Evolutionary conservation across 2,888 invertebrate species (phyloP).

Genomic region (Agrotis exclamationis): DNA sequence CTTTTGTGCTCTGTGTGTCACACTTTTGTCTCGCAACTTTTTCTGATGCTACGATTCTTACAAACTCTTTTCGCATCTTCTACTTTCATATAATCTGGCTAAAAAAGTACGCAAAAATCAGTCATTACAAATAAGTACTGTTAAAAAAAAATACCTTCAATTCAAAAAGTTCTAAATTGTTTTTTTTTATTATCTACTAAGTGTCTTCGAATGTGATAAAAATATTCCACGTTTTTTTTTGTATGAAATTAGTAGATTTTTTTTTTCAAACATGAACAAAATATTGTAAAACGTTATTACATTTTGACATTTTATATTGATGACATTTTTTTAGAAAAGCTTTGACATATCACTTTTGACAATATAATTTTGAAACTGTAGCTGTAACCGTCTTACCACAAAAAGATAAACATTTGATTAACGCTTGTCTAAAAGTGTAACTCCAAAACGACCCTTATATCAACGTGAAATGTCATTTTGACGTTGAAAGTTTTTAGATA

Average conservation of each 20-base stretch:
- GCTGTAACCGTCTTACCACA: conserved; percentile 49
- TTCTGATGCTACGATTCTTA: no score
- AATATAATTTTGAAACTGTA: conserved; percentile 59
- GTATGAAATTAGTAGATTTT: conserved; percentile 42
- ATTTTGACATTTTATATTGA: conserved; percentile 45
- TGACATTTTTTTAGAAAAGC: conserved; percentile 23
- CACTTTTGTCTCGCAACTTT: no score
- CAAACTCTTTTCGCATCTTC: no score
- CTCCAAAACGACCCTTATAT: no score
- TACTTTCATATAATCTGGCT: no score
- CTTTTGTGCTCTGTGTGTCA: no score
- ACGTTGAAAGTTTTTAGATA: no score
- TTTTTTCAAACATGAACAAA: conserved; percentile 56
- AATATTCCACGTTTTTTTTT: conserved; percentile 41
- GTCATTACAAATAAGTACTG: neutral
- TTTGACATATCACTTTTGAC: conserved; percentile 64
- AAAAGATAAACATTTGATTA: no score
- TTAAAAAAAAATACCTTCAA: neutral
- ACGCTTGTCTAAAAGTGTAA: no score
- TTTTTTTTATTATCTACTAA: conserved; percentile 7
- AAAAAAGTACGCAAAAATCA: neutral
- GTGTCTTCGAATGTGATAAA: conserved; percentile 63
- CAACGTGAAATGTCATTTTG: no score
- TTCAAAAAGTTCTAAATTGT: conserved; percentile 5
- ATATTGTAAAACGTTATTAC: conserved; percentile 34